Evolutionary conservation across 92 coral and sea anemone species (phyloP).

Genomic region (Muricea muricata): DNA sequence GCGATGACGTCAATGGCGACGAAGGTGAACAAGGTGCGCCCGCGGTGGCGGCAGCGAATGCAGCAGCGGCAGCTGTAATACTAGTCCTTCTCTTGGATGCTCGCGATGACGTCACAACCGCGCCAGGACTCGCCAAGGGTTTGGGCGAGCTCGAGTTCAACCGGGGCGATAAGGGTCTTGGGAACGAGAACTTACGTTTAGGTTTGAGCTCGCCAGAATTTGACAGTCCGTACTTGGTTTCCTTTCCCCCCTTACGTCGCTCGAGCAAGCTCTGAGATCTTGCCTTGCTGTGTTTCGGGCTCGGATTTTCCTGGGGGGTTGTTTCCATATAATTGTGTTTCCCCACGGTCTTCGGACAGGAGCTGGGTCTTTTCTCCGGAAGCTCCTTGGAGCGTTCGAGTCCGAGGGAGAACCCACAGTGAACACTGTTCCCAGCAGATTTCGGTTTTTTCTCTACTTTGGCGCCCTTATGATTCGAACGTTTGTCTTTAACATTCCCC

Average conservation of each 20-base stretch:
- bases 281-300: slow-evolving; percentile 24
- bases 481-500: not conserved
- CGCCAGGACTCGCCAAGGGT: slow-evolving; percentile 81
- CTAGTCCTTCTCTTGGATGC: slow-evolving; percentile 93
- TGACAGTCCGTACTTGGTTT: not conserved
- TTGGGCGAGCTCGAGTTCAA: slow-evolving; percentile 76
- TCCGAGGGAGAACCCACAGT: slow-evolving; percentile 37
- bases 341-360: slow-evolving; percentile 36
- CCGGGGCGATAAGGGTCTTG: slow-evolving; percentile 66
- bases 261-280: slow-evolving; percentile 19
- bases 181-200: slow-evolving; percentile 34
- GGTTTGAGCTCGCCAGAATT: slow-evolving; percentile 15
- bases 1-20: slow-evolving; percentile 28
- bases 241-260: slow-evolving; percentile 28
- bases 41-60: slow-evolving; percentile 99
- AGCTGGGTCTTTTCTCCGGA: slow-evolving; percentile 35
- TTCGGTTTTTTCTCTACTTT: not conserved
- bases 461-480: not conserved
- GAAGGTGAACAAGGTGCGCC: slow-evolving; percentile 94
- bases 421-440: not conserved
- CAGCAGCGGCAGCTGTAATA: slow-evolving; percentile 97
- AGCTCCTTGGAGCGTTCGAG: slow-evolving; percentile 32
- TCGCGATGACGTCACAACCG: slow-evolving; percentile 93
- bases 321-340: not conserved
- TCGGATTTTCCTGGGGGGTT: slow-evolving; percentile 15